These are phyloP conservation scores for Lasioglossum baleicum DNA, from an alignment of 1,140 invertebrate genomes.

Conservation along the genomic window DNA sequence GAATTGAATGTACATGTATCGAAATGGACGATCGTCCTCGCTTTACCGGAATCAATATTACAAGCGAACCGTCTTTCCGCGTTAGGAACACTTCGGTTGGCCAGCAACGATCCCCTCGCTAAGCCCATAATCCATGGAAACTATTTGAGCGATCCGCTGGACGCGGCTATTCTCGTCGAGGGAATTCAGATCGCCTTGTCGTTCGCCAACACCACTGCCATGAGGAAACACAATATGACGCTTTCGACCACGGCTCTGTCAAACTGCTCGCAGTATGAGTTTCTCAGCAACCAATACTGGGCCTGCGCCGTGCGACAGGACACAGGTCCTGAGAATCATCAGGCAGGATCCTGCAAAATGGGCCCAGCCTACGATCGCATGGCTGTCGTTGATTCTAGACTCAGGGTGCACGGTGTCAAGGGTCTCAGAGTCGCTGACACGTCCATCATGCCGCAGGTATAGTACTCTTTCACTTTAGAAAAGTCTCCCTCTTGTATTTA, in stretches of 20 bases:
- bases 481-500: too few relatives aligned
- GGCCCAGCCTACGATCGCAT: conserved; percentile 84
- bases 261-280: conserved; percentile 82
- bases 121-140: conserved; percentile 83
- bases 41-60: neutral
- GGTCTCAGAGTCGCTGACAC: conserved; percentile 81
- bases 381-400: conserved; percentile 86
- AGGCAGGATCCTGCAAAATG: conserved; percentile 91
- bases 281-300: conserved; percentile 88
- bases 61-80: neutral
- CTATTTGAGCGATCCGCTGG: conserved; percentile 79
- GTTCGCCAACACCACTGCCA: conserved; percentile 74
- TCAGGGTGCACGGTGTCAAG: conserved; percentile 81
- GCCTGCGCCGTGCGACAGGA: conserved; percentile 87
- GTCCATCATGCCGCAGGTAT: conserved; percentile 82
- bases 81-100: conserved; percentile 70
- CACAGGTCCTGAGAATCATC: conserved; percentile 91
- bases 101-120: conserved; percentile 80
- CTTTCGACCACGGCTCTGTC: conserved; percentile 74
- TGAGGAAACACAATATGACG: conserved; percentile 78
- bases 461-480: neutral
- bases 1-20: too few relatives aligned
- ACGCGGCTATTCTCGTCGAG: conserved; percentile 76
- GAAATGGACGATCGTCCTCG: neutral
- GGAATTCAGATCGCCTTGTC: conserved; percentile 78